Evolutionary conservation across 2,113 vertebrate species (phyloP), one percentile per base, ranked within the genome.

Genomic region (Motacilla alba): DNA sequence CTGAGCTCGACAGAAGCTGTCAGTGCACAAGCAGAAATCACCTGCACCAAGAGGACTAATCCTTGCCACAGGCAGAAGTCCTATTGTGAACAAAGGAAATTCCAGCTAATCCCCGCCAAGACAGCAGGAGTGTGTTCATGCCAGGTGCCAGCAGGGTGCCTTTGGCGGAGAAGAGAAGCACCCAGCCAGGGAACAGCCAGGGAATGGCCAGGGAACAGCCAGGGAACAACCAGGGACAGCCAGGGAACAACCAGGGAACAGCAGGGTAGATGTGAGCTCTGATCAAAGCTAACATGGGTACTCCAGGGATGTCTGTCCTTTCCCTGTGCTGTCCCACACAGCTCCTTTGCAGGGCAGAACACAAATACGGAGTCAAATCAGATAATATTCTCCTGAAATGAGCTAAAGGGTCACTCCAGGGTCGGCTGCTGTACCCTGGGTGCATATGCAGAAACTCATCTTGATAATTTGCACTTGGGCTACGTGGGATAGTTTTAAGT

Each of bases 181-280:
- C 15, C 1, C 2, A 0, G 22, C 13, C 2, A 52, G 55, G 15
- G 30, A 16, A 21, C 41, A 63, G 13, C 22, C 44, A 49, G 46
- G 56, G 15, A 58, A 1, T n/a, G n/a, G n/a, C n/a, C n/a, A n/a
- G n/a, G 43, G 43, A 43, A 1, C 2, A 0, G 20, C 15, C 2
- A 46, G 50, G 21, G 41, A 16, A 35, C 35, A 35, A 35, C 35
- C 35, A 35, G 35, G 35, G 35, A 46, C 35, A 58, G 24, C 23
- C 39, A 44, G 33, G 52, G 13, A 49, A 0, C 2, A 0, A 17
- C 13, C 1, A 0, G 78, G 33, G 50, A 39, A 0, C 2, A 0
- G 22, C 17, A 0, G 63, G 35, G 20, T 8, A 17, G 28, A 5
- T 11, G 17, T 8, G 13, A 90, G 31, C 74, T 78, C 78, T 80